Evolutionary conservation across 2,888 invertebrate genomes (phyloP), one percentile per base, ranked within the genome.

Genomic region (Thera britannica): DNA sequence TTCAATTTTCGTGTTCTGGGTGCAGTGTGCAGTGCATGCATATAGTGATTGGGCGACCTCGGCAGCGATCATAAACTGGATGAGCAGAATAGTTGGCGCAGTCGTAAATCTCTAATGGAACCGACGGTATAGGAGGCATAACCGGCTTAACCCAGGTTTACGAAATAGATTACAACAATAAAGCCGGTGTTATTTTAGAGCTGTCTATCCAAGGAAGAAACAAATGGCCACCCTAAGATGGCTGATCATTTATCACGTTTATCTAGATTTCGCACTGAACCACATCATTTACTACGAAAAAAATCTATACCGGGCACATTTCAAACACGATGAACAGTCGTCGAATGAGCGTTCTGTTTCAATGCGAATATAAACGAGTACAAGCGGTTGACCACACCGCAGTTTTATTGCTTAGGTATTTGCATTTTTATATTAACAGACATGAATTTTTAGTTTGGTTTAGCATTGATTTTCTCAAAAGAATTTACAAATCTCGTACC

Each of bases 211-310:
- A 83, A 86, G 82, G 75, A 76, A 77, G 75, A 78, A 83, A 84
- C 78, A 81, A 82, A 84, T 84, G 82, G 83, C 72, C 77, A 83
- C 79, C 79, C 79, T 81, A 82, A 84, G 85, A 79, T 82, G 79
- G 78, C 81, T 81, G 80, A 79, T 80, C 88, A 88, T 89, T 88
- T 85, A 89, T 89, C 88, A 88, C 83, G 80, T 85, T 87, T 88
- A 88, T 88, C 88, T 87, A 86, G 88, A 88, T 88, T 85, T 83
- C 79, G 75, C 83, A 77, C 81, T 77, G 83, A 80, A 83, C 85
- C 86, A 82, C 85, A 85, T 87, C 87, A 83, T 88, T 88, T 85
- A 83, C 82, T 74, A 77, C 72, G 73, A 77, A 82, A 86, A 52
- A 83, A 87, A 84, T 83, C 83, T 84, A 84, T 83, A 84, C 80